Conservation (phyloP, 2,888 invertebrate genomes). For the Furcula furcula region DNA sequence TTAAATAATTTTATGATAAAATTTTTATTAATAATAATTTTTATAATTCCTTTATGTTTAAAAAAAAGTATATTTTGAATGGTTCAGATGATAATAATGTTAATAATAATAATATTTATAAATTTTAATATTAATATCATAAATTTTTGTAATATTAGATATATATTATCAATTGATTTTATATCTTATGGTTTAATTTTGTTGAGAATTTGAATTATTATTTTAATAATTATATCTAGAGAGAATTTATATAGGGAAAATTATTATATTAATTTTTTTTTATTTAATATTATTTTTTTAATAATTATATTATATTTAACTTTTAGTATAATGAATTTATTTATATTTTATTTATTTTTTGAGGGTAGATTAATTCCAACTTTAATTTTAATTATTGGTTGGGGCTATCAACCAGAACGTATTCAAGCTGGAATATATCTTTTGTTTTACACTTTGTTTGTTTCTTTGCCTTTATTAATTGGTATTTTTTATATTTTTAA, state of each 20-base stretch:
- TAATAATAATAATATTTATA: conserved; percentile 74
- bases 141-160: conserved; percentile 61
- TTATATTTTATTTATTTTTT: conserved; percentile 88
- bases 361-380: conserved; percentile 85
- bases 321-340: conserved; percentile 81
- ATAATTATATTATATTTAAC: conserved; percentile 78
- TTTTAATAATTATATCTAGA: conserved; percentile 82
- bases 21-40: conserved; percentile 69
- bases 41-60: conserved; percentile 78
- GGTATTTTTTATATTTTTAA: conserved; percentile 78
- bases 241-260: conserved; percentile 64
- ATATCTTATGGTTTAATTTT: conserved; percentile 79
- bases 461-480: conserved; percentile 84
- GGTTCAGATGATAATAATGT: conserved; percentile 75
- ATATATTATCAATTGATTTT: conserved; percentile 73
- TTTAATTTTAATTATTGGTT: conserved; percentile 85
- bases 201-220: conserved; percentile 83
- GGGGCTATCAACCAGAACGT: conserved; percentile 86
- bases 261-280: conserved; percentile 76
- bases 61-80: conserved; percentile 75
- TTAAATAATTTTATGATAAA: conserved; percentile 68
- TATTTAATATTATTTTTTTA: conserved; percentile 75
- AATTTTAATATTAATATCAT: conserved; percentile 50
- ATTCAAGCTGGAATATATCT: conserved; percentile 85
- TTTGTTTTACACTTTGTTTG: conserved; percentile 87